A percentile compares a stretch with the other conserved stretches of the same genome.
Conservation (phyloP, 2,113 vertebrate genomes). For the Euleptes europaea region DNA sequence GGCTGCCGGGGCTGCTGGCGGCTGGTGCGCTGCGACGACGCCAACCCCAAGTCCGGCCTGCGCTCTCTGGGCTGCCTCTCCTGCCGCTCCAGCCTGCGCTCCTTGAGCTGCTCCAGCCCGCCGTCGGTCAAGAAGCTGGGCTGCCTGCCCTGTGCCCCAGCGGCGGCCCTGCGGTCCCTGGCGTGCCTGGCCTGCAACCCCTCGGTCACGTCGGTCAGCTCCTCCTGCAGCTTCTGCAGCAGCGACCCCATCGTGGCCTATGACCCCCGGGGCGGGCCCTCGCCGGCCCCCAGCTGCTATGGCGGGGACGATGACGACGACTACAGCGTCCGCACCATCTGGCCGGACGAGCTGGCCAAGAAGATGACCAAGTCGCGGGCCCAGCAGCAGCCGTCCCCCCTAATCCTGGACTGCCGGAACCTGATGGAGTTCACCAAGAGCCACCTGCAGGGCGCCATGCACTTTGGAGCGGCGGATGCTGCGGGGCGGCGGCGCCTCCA, state of each 20-base stretch:
- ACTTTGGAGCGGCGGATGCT: slow-evolving; percentile 55
- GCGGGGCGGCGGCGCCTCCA: slow-evolving; percentile 75
- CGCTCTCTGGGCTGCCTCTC: slow-evolving; percentile 79
- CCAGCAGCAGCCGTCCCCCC: slow-evolving; percentile 57
- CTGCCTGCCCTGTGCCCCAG: slow-evolving; percentile 78
- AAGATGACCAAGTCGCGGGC: slow-evolving; percentile 79
- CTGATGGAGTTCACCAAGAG: slow-evolving; percentile 74
- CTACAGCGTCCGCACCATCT: slow-evolving; percentile 81
- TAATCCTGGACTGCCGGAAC: slow-evolving; percentile 81
- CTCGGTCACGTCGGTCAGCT: slow-evolving; percentile 78
- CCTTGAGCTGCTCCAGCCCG: slow-evolving; percentile 75
- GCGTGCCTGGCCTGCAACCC: slow-evolving; percentile 81
- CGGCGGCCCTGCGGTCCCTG: slow-evolving; percentile 61
- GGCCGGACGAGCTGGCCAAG: slow-evolving; percentile 83
- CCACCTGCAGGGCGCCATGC: slow-evolving; percentile 57
- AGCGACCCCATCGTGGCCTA: slow-evolving; percentile 86
- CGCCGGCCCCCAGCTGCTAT: slow-evolving; percentile 61
- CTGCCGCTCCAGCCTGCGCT: slow-evolving; percentile 68
- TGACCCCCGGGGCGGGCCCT: slow-evolving; percentile 75
- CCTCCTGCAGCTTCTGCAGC: slow-evolving; percentile 86
- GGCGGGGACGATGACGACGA: slow-evolving; percentile 66
- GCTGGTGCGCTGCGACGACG: slow-evolving; percentile 73
- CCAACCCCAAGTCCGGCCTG: slow-evolving; percentile 70
- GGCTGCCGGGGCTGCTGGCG: slow-evolving; percentile 77
- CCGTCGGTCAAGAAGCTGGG: slow-evolving; percentile 75